Evolutionary conservation across 2,113 vertebrate genomes (phyloP).

Genomic region (Rhombomys opimus): DNA sequence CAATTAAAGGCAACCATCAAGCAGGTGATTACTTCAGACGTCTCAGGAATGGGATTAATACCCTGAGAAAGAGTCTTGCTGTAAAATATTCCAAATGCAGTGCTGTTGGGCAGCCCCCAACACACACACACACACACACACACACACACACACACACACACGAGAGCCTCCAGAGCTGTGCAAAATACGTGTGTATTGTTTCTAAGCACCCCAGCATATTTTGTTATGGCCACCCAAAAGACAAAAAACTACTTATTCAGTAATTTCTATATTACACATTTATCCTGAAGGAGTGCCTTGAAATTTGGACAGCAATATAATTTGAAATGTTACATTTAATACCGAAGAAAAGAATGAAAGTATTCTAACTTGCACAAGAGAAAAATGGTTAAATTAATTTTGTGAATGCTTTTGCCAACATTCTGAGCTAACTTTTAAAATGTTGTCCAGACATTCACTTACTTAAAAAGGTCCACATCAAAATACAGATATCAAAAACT

Average conservation of each 20-base stretch:
- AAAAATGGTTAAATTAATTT: conserved; percentile 13
- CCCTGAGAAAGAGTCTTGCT: background rate
- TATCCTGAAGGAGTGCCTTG: background rate
- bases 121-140: background rate
- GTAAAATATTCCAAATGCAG: background rate
- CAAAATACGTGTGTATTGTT: background rate
- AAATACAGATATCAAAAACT: conserved; percentile 3
- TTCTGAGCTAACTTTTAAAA: conserved; percentile 44
- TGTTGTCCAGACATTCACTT: background rate
- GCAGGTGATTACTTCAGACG: background rate
- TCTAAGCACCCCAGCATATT: background rate
- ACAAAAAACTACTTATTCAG: background rate
- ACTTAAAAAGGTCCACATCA: conserved; percentile 15
- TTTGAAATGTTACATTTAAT: background rate
- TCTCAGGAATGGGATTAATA: background rate
- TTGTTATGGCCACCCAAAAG: background rate
- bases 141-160: background rate
- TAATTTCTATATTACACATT: background rate
- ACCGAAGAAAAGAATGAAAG: background rate
- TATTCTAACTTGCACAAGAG: background rate
- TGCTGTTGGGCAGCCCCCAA: background rate
- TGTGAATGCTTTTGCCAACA: background rate
- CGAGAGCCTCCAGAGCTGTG: background rate
- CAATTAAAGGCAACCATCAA: too few relatives aligned
- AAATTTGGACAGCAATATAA: background rate